Base-by-base conservation (phyloP, 2,888 invertebrate species). In the Drosophila formosana region DNA sequence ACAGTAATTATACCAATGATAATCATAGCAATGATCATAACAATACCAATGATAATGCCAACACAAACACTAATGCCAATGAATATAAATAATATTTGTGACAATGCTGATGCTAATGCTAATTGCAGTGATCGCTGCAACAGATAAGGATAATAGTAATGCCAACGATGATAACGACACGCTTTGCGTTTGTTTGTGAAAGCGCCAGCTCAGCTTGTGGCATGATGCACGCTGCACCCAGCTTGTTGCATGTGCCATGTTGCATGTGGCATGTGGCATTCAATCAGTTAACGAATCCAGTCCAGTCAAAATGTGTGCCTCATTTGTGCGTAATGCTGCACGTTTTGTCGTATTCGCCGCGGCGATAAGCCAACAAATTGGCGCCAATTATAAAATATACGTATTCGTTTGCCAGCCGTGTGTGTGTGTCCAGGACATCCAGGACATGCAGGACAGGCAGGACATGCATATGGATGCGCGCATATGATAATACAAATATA, bases 401-500 rank as follows among this genome's bases (percentile, higher is more conserved):
- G 78, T 64, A 80, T 72, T 28, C 45, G 47, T 26, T 23, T 30
- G 13, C 26, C 25, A 53, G 43, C n/a, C 37, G 39, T 26, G 57
- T 7, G 9, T 3, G 7, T 3, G 32, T 0, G 9, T 18, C 1
- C 18, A 5, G 37, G 37, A 28, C 28, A 18, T 18, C 18, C 41
- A 13, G 41, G 43, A 25, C 50, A 25, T 23, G 5, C 18, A 28
- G 58, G 7, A 52, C 25, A 25, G 39, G 61, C 45, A 23, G n/a
- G 8, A 46, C 37, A 56, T 75, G 62, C 55, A 56, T 49, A 43
- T 57, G 50, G 26, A 50, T 51, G 37, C 39, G 49, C 61, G 11
- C 58, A 61, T 72, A 72, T 83, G 78, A 86, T 82, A 87, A 86
- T 82, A 87, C 87, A 86, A 76, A 82, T 88, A 82, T 86, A 81